Conservation (phyloP, 2,888 invertebrate genomes). For the Endomychus coccineus region DNA sequence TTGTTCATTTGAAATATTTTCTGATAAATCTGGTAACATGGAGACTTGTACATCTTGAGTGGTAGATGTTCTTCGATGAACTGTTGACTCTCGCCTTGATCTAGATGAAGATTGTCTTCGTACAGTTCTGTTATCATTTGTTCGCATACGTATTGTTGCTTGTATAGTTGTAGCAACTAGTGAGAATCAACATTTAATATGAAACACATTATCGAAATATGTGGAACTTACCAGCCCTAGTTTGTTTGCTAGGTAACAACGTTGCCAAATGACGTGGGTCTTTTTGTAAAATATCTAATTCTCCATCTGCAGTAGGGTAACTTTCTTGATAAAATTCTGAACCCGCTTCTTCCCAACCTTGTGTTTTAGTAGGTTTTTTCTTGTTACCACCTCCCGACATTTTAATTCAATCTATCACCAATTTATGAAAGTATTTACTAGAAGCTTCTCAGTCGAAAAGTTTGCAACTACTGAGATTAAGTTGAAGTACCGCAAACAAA, state of each 20-base stretch:
- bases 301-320: constrained; percentile 58
- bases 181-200: neutral
- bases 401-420: neutral
- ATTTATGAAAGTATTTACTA: neutral
- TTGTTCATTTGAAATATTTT: constrained; percentile 73
- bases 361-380: constrained; percentile 47
- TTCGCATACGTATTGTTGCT: constrained; percentile 37
- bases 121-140: constrained; percentile 54
- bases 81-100: constrained; percentile 48
- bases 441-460: no score
- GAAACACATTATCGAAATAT: no score
- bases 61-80: constrained; percentile 47
- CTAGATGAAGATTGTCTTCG: constrained; percentile 52
- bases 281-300: constrained; percentile 61
- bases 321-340: constrained; percentile 80
- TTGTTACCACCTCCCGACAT: constrained; percentile 57
- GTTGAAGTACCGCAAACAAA: no score
- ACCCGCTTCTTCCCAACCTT: constrained; percentile 79
- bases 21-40: constrained; percentile 77
- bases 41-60: constrained; percentile 63
- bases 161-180: constrained; percentile 3
- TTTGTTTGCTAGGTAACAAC: constrained; percentile 71
- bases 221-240: constrained; percentile 55
- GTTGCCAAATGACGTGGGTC: constrained; percentile 72
- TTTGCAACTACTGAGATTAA: no score